Evolutionary conservation across 2,113 vertebrate genomes (phyloP), one percentile per base, ranked within the genome.

Genomic region (Microtus richardsoni): DNA sequence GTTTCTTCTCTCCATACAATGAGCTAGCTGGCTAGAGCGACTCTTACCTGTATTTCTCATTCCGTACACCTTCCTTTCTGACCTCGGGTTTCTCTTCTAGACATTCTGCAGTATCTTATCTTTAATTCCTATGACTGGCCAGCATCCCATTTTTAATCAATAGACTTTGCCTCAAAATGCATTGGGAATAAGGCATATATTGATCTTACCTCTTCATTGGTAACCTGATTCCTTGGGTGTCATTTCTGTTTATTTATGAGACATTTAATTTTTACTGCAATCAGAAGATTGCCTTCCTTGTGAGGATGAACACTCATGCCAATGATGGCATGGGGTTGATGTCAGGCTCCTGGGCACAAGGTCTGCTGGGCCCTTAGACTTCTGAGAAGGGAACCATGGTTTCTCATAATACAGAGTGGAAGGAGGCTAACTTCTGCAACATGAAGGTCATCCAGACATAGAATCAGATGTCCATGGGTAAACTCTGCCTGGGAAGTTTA

Each of bases 301-400:
- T 68, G 39, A 89, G 30, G 62, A 58, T 68, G 36, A 49, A 92
- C 28, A 62, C 7, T 7, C 21, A 1, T 33, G 13, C 66, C 77
- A 44, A 64, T 28, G 39, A 8, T 7, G 2, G 0, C 1, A 0
- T 83, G 68, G 39, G 24, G 3, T 24, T 0, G 4, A 60, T n/a
- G 22, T 49, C 54, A 75, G 78, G 8, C 17, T 92, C 41, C 26
- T 75, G 47, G 4, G 12, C 24, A 49, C 41, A 58, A 16, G 26
- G 62, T 79, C 21, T 85, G 71, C 44, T 16, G 75, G 41, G 9
- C 44, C 83, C 1, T 2, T 39, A 39, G 75, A 11, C 4, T 64
- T 87, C 62, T 47, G 62, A 10, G 30, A 47, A 39, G 3, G n/a
- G 33, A 60, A 92, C 30, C 5, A 30, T 88, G 58, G 28, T 30